Conservation (phyloP, 2,888 invertebrate genomes). For the Caenorhabditis becei region DNA sequence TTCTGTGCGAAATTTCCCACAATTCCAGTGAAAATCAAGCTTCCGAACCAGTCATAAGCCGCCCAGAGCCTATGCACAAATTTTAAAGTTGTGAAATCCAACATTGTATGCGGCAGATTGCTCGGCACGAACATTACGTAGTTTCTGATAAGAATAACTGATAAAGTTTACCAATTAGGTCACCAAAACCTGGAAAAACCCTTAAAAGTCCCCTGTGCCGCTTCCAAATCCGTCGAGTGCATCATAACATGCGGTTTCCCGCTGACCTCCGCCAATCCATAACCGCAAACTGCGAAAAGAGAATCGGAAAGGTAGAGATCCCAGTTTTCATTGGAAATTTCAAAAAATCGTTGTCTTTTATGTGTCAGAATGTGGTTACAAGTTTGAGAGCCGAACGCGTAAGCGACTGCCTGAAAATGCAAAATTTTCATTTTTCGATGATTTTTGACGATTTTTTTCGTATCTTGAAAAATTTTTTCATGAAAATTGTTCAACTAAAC, state of each 20-base stretch:
- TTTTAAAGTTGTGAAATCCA: slow-evolving; percentile 15
- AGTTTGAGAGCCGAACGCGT: slow-evolving; percentile 38
- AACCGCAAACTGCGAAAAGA: slow-evolving; percentile 48
- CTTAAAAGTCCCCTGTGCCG: slow-evolving; percentile 48
- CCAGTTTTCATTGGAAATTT: slow-evolving; percentile 33
- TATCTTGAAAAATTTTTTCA: neutral
- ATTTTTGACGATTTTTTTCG: neutral
- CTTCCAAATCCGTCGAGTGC: slow-evolving; percentile 52
- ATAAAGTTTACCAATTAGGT: neutral
- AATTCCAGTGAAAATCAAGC: slow-evolving; percentile 31
- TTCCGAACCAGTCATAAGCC: slow-evolving; percentile 52
- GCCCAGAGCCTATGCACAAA: slow-evolving; percentile 33
- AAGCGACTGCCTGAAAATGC: slow-evolving; percentile 30
- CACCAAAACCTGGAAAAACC: slow-evolving; percentile 23
- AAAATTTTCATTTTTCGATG: no score
- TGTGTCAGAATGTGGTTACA: slow-evolving; percentile 42
- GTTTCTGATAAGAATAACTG: slow-evolving; percentile 16
- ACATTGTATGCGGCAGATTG: slow-evolving; percentile 35
- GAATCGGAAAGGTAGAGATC: slow-evolving; percentile 44
- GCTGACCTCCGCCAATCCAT: slow-evolving; percentile 43
- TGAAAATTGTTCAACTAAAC: no score
- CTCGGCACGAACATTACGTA: slow-evolving; percentile 40
- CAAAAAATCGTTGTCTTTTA: slow-evolving; percentile 21
- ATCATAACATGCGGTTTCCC: slow-evolving; percentile 52
- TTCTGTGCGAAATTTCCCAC: slow-evolving; percentile 49